Conservation (phyloP, 2,888 invertebrate genomes). For the Pimpla rufipes region DNA sequence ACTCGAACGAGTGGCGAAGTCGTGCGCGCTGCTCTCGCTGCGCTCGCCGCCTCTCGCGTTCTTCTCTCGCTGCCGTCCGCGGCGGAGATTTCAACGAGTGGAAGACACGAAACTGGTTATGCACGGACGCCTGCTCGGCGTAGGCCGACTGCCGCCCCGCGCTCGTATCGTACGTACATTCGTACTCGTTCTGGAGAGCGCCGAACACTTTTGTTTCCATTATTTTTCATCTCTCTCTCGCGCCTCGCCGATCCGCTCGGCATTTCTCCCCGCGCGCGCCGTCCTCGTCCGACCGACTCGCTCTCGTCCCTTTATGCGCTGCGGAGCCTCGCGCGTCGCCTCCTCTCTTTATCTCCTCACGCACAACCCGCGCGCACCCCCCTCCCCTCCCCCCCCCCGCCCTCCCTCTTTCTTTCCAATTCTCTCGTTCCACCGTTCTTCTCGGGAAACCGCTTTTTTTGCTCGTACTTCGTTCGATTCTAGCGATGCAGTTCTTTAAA, state of each 20-base stretch:
- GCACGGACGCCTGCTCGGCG: slow-evolving; percentile 69
- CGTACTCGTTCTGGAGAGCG: slow-evolving; percentile 56
- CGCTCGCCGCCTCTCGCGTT: slow-evolving; percentile 13
- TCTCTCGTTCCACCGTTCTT: slow-evolving; percentile 30
- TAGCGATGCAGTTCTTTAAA: slow-evolving; percentile 3
- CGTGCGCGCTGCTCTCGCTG: slow-evolving; percentile 42
- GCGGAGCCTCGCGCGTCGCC: not conserved
- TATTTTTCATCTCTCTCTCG: slow-evolving; percentile 58
- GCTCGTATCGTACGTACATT: slow-evolving; percentile 51
- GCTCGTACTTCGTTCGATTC: slow-evolving; percentile 3
- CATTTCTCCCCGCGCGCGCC: no score
- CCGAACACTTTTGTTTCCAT: slow-evolving; percentile 66
- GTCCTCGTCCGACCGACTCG: slow-evolving; percentile 14
- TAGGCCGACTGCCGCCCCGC: slow-evolving; percentile 70
- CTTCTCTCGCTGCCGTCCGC: slow-evolving; percentile 54
- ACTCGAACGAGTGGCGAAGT: slow-evolving; percentile 35
- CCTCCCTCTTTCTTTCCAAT: slow-evolving; percentile 21
- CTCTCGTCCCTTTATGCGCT: not conserved
- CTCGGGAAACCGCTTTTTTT: not conserved
- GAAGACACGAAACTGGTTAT: slow-evolving; percentile 76
- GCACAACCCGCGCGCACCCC: no score
- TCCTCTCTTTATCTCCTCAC: slow-evolving; percentile 11
- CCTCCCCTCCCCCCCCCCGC: slow-evolving; percentile 19
- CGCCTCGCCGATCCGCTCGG: slow-evolving; percentile 50
- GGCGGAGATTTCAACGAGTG: slow-evolving; percentile 76